Evolutionary conservation across 2,888 invertebrate species (phyloP).

Genomic region (Litoditis marina): DNA sequence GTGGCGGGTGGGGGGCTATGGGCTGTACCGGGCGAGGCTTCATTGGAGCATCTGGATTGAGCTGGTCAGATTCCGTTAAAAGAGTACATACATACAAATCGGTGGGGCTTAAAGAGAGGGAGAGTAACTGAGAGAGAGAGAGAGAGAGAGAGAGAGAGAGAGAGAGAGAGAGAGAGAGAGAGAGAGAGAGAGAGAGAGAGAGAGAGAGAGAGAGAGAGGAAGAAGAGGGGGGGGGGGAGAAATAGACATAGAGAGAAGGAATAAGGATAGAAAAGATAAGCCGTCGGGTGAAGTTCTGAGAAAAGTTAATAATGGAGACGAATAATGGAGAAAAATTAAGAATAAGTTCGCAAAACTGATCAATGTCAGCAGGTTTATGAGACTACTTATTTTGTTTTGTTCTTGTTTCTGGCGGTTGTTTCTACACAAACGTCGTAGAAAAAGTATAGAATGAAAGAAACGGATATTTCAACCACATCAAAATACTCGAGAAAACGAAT

Average conservation of each 20-base stretch:
- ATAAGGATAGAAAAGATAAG: neutral
- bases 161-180: neutral
- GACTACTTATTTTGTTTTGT: too few relatives aligned
- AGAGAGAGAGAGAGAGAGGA: neutral
- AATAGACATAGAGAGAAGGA: neutral
- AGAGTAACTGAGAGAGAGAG: neutral
- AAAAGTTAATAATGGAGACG: too few relatives aligned
- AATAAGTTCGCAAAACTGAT: too few relatives aligned
- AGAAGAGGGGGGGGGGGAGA: neutral
- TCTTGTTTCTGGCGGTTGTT: too few relatives aligned
- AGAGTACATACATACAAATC: neutral
- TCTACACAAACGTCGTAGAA: too few relatives aligned
- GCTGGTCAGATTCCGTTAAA: neutral
- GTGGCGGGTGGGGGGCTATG: neutral
- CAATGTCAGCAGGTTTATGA: too few relatives aligned
- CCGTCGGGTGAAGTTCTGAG: too few relatives aligned
- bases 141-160: neutral
- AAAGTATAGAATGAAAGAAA: too few relatives aligned
- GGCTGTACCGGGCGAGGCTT: too few relatives aligned
- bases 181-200: constrained; percentile 4
- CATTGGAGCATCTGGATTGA: neutral
- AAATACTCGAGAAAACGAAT: too few relatives aligned
- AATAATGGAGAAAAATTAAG: too few relatives aligned
- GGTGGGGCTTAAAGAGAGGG: neutral
- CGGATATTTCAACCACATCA: too few relatives aligned